Base-by-base conservation (phyloP, 2,113 vertebrate genomes). In the Varanus komodoensis region DNA sequence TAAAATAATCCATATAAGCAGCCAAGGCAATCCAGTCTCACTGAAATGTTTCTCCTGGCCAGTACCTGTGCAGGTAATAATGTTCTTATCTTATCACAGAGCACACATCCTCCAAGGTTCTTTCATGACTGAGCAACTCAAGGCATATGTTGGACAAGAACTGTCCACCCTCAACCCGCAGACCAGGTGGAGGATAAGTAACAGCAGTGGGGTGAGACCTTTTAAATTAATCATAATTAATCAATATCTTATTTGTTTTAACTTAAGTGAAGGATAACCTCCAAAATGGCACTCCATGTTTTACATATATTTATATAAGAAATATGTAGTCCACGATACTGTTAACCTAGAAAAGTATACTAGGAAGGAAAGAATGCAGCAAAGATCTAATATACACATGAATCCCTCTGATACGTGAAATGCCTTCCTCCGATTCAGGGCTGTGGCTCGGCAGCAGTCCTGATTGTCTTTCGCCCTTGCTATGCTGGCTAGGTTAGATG, bases 101-200 rank as follows among this genome's bases (percentile, higher is more conserved):
- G 97, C 97, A 14, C 99, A 99, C 94, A 96, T 98, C 93, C 94
- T 99, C 67, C 96, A 94, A 82, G 98, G 98, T 0, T 29, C 98
- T 82, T 97, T 98, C 94, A 97, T 97, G 12, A 84, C 94, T 71
- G 98, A 98, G 78, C 97, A 98, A 32, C 96, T 99, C 88, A 96
- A 91, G 71, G 88, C 57, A 29, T 92, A 97, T 0, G 67, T 96
- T 1, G 96, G 97, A 44, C 93, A 93, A 91, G 96, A 96, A 69
- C 68, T 99, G 29, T 86, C 94, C 38, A 98, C 99, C 19, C 93
- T 99, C 74, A 97, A 96, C 93, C 94, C 97, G 6, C 93, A 91
- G 34, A 97, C 90, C 23, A 95, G 87, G 86, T 99, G 98, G 98
- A 94, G 97, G 94, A 96, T 99, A 92, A 97, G 74, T 90, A 98